These are phyloP conservation scores for Aegithalos caudatus DNA, from an alignment of 2,113 vertebrate species.

Conservation along the genomic window DNA sequence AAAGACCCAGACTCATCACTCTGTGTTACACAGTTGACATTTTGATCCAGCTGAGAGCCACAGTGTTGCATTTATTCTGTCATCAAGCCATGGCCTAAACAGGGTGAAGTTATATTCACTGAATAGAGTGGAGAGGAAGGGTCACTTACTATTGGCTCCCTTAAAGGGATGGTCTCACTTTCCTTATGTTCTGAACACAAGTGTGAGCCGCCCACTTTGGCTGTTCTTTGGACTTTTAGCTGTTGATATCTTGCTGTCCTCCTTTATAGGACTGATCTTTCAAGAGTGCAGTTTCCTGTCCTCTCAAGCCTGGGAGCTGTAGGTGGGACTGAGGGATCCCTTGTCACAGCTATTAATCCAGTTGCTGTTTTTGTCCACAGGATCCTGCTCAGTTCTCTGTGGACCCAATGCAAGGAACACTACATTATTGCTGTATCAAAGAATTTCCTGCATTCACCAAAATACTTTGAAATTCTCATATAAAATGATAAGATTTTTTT, in stretches of 20 bases:
- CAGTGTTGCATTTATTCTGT: neutral
- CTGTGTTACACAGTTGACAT: neutral
- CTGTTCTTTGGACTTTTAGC: neutral
- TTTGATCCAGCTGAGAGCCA: neutral
- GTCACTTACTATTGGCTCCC: neutral
- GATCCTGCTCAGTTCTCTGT: neutral
- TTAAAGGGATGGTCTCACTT: neutral
- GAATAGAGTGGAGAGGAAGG: neutral
- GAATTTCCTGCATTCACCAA: neutral
- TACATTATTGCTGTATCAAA: accelerated
- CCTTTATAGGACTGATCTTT: neutral
- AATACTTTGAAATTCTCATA: neutral
- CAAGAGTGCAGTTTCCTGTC: neutral
- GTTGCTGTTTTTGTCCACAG: neutral
- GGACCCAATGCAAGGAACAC: neutral
- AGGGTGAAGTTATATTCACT: neutral
- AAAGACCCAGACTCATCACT: neutral
- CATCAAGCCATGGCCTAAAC: neutral
- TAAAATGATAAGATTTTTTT: neutral
- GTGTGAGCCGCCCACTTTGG: neutral
- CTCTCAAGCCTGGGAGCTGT: neutral
- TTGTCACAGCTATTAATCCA: neutral
- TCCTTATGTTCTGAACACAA: neutral
- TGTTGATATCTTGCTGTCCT: neutral
- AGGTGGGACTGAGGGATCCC: neutral